Evolutionary conservation across 2,797 vertebrate genomes (phyloP), one percentile per base, ranked within the genome.

Genomic region (Eutrigla gurnardus): DNA sequence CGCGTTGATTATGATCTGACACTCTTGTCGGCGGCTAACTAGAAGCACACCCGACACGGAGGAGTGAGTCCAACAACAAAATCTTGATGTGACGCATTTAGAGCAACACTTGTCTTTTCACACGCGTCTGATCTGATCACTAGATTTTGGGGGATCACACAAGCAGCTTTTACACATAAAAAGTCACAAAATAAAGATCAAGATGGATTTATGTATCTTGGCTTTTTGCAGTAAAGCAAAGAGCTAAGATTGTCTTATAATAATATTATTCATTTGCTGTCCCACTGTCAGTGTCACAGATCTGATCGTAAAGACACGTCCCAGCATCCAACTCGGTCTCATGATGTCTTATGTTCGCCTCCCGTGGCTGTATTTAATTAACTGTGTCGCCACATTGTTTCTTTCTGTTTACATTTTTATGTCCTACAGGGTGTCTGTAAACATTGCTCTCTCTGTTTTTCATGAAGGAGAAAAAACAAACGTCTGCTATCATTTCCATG

Each of bases 1-100:
- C 39, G 81, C 54, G 50, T 80, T 90, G 92, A 90, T 94, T 90
- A 92, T 91, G 85, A 93, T 91, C 84, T 92, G 86, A 93, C 91
- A 88, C 89, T 85, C 62, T 68, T 49, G 81, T 91, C 65, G 42
- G 72, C 35, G 13, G 61, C 89, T 92, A 88, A 93, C 84, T 82
- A 77, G 84, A 91, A 79, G 82, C 90, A 90, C 82, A 52, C 82
- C 69, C 73, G 64, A 64, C 72, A 14, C 67, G 54, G 39, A 59
- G 43, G 65, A 80, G 58, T 5, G 47, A 65, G 65, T 39, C 54
- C 13, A 45, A 64, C 39, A 52, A n/a, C 62, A 75, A 49, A 36
- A 64, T 47, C 2, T 37, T 57, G 70, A 80, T 59, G 69, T 57
- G 70, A 80, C 55, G 69, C 59, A 4, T 70, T 73, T 33, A 71